Base-by-base conservation (phyloP, 2,888 invertebrate species). In the Ennomos quercinarius region DNA sequence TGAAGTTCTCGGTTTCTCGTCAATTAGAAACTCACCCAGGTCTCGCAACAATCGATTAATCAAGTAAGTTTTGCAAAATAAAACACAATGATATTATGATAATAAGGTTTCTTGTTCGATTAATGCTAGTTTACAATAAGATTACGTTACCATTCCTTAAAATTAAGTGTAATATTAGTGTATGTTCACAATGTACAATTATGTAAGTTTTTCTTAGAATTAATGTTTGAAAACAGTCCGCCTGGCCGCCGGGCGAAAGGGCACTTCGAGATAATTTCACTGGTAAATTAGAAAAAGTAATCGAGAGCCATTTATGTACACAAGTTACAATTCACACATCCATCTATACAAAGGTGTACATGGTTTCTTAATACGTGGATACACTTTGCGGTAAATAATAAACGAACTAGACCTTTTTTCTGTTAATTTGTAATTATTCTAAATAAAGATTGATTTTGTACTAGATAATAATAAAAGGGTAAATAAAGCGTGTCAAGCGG, bases 31-130 rank as follows among this genome's bases (percentile, higher is more conserved):
- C 27, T 27, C 3, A 6, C 27, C 3, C 6, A 27, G 27, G 6
- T 27, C 27, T 6, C 6, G 27, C 6, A 17, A 17, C 27, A 6
- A 3, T 27, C 27, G 6, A 27, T 6, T 5, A 27, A 27, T 27
- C 27, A 27, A 2, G 27, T 5, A 27, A 8, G 11, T 37, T 11
- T 13, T 37, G 39, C 42, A 50, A 84, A 91, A 89, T 90, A 80
- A 91, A 92, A 91, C 86, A 81, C 84, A 78, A 58, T 57, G 61
- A 74, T 89, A 87, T 87, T 92, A 92, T 91, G 91, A 92, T 92
- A 91, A 92, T 92, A 92, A 92, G 91, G 91, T 91, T 91, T 91
- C 85, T 91, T 92, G 90, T 92, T 91, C 81, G 89, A 90, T 89
- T 89, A 91, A 86, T 89, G 75, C 91, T 91, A 92, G 84, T 90